A percentile compares a stretch with the other conserved stretches of the same genome.
These are phyloP conservation scores for Protonemura montana DNA, from an alignment of 2,888 invertebrate genomes.

Conservation along the genomic window DNA sequence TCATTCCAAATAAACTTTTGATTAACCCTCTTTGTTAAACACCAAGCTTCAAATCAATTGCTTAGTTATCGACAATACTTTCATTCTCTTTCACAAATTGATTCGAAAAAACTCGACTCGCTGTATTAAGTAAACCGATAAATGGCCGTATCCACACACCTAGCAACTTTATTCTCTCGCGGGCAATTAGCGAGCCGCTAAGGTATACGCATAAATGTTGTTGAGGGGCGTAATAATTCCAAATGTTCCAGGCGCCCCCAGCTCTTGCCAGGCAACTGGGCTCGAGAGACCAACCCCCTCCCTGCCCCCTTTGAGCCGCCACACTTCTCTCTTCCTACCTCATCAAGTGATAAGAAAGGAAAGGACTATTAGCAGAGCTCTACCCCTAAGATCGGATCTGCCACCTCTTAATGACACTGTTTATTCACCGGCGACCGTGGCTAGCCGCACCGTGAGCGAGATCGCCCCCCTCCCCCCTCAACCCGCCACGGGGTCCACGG, in stretches of 20 bases:
- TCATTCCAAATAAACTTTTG: neutral
- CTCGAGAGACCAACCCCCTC: neutral
- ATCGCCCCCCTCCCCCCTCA: too few relatives aligned
- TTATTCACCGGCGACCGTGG: neutral
- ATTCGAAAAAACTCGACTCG: neutral
- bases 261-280: neutral
- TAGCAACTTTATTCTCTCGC: neutral
- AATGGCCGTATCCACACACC: neutral
- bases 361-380: neutral
- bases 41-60: neutral
- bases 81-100: neutral
- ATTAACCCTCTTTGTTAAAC: neutral
- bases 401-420: constrained; percentile 4
- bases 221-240: neutral
- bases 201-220: neutral
- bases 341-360: constrained; percentile 12
- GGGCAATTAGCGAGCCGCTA: neutral
- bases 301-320: neutral
- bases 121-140: neutral
- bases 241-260: neutral
- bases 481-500: too few relatives aligned
- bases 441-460: too few relatives aligned
- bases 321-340: neutral
- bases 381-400: neutral
- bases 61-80: neutral